Base-by-base conservation (phyloP, 2,797 vertebrate genomes). In the Oryzias sinensis region DNA sequence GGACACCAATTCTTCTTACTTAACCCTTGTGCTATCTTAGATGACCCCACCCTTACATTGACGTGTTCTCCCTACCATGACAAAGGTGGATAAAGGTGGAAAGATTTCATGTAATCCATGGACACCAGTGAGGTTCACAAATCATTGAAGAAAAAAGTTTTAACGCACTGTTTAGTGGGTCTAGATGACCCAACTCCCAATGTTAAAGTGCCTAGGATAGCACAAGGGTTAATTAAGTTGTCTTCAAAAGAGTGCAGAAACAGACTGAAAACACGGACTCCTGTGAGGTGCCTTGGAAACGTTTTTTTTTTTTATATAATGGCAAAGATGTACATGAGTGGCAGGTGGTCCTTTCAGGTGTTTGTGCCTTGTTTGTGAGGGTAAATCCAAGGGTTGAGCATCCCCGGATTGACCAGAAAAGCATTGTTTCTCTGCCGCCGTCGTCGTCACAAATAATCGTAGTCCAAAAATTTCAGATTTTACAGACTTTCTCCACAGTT, bases 361-460 rank as follows among this genome's bases (percentile, higher is more conserved):
- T 70, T 69, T 73, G 80, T 84, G 80, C 78, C 84, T 83, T 87
- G 74, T 76, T 76, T 53, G 56, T 61, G 43, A 65, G 72, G 75
- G 76, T 74, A 27, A 72, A 52, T 48, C 18, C 13, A 43, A 51
- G 61, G 54, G 71, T 61, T 64, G 24, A 17, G 51, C 6, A 3
- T 53, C 51, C 14, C n/a, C 46, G 48, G 59, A 48, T 74, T 56
- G 56, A 20, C 59, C 53, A 42, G 49, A 2, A 20, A 18, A 29
- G 53, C 43, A 49, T 17, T 17, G 2, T 42, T 6, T 20, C 44
- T 51, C 49, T n/a, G 44, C n/a, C 25, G 13, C n/a, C 25, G 13
- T 4, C 2, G 2, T 37, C 37, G 25, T 49, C 66, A 43, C 64
- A 49, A 45, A 17, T 44, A 37, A 60, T 40, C 42, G 50, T 37